Percentiles rank a stretch among this genome's conserved stretches.
These are phyloP conservation scores for Carassius auratus DNA, from an alignment of 2,113 vertebrate genomes.

Conservation along the genomic window DNA sequence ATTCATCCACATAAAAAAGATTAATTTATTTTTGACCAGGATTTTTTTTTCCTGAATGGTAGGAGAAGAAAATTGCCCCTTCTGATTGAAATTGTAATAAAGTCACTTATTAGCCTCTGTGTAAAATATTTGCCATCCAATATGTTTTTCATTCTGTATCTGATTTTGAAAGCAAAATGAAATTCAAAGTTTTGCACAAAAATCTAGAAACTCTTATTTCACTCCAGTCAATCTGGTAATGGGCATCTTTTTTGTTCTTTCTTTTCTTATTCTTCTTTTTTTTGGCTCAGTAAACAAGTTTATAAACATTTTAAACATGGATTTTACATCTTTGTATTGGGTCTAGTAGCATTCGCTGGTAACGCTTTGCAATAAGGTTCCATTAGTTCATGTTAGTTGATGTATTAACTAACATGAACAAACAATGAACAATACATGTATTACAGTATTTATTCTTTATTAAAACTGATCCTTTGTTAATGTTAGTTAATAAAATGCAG, in stretches of 20 bases:
- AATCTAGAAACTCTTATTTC: slow-evolving; percentile 12
- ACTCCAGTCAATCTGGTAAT: not conserved
- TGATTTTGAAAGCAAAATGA: not conserved
- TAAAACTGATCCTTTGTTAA: too few relatives aligned
- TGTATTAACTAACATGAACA: too few relatives aligned
- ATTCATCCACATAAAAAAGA: not conserved
- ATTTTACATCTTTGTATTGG: not conserved
- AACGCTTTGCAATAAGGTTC: too few relatives aligned
- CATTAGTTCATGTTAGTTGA: too few relatives aligned
- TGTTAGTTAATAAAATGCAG: too few relatives aligned
- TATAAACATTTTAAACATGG: not conserved
- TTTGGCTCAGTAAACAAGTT: not conserved
- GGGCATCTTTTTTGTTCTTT: not conserved
- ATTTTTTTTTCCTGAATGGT: not conserved
- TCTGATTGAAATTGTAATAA: not conserved
- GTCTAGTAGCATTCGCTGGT: not conserved
- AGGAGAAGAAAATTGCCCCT: not conserved
- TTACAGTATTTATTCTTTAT: too few relatives aligned
- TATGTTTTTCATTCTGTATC: slow-evolving; percentile 13
- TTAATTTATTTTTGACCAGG: not conserved
- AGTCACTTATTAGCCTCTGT: not conserved
- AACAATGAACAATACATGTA: too few relatives aligned
- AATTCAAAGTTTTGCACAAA: not conserved
- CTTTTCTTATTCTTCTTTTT: too few relatives aligned
- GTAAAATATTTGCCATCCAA: not conserved